A percentile compares a stretch with the other conserved stretches of the same genome.
These are phyloP conservation scores for Sterna hirundo DNA, from an alignment of 2,113 vertebrate species.

Conservation along the genomic window DNA sequence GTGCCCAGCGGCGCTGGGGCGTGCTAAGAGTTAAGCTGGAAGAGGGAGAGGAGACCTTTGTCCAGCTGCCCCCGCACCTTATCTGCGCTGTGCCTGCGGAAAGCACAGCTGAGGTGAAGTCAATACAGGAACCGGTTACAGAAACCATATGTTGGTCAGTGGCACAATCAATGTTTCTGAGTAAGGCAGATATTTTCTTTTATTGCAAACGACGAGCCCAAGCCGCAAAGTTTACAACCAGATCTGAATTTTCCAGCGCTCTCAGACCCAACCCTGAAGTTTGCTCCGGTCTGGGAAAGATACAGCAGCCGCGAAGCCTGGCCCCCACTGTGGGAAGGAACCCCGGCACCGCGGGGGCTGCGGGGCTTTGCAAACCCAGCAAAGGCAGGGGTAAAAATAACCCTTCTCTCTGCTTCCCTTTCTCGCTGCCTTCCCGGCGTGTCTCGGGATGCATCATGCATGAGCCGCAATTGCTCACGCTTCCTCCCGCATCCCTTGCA, in stretches of 20 bases:
- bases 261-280: background rate
- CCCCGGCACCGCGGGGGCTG: accelerated
- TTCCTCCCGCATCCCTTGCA: background rate
- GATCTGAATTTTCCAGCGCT: accelerated
- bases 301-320: background rate
- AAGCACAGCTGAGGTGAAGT: background rate
- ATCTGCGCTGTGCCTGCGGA: background rate
- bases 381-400: constrained; percentile 9
- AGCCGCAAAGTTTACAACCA: background rate
- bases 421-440: background rate
- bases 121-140: background rate
- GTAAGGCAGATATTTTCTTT: background rate
- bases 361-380: background rate
- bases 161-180: background rate
- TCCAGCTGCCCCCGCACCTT: background rate
- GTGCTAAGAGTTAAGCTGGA: background rate
- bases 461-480: background rate
- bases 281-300: background rate
- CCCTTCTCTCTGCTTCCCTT: background rate
- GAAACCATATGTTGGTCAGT: background rate
- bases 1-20: background rate
- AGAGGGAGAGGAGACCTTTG: constrained; percentile 33
- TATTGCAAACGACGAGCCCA: background rate
- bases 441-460: background rate
- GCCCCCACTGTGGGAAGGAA: accelerated